A percentile compares a stretch with the other conserved stretches of the same genome.
phyloP scores from a whole-genome alignment of 2,113 vertebrate species.

The Nothoprocta perdicaria region DNA sequence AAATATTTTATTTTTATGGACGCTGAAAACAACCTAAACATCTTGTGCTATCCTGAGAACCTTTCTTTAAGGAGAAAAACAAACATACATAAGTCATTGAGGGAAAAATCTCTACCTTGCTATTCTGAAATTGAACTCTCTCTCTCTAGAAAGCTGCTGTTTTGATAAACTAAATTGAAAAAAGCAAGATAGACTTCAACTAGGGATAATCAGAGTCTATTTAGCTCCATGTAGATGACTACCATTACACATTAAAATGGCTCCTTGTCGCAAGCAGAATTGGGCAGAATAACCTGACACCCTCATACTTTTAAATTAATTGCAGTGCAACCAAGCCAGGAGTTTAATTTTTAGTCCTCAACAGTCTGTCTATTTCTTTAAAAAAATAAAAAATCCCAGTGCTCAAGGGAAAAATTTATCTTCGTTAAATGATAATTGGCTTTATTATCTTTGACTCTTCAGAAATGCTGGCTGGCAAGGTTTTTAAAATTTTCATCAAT shows the following conservation, averaged over 20 bases:
- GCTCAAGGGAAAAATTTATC: slow-evolving; percentile 56
- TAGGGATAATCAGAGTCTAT: background rate
- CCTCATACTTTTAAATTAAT: slow-evolving; percentile 31
- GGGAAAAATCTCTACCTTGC: background rate
- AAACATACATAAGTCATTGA: background rate
- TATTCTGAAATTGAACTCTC: background rate
- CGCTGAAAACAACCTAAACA: background rate
- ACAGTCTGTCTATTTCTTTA: background rate
- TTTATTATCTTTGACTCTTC: slow-evolving; percentile 70
- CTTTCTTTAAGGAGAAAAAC: background rate
- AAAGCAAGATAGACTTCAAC: background rate
- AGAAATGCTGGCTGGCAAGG: slow-evolving; percentile 68
- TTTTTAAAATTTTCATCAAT: slow-evolving; percentile 67
- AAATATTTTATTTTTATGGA: background rate
- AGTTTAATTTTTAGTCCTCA: slow-evolving; percentile 36
- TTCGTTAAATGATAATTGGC: slow-evolving; percentile 71
- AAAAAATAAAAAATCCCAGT: background rate
- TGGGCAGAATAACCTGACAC: background rate
- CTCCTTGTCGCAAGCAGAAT: background rate
- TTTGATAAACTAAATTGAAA: background rate
- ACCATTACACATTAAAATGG: background rate
- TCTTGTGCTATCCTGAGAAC: background rate
- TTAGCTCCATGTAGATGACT: background rate
- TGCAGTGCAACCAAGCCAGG: background rate
- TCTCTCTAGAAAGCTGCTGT: background rate